Percentiles rank a stretch among this genome's conserved stretches.
These are phyloP conservation scores for Patella ulyssiponensis DNA, from an alignment of 2,888 invertebrate species.

Conservation along the genomic window DNA sequence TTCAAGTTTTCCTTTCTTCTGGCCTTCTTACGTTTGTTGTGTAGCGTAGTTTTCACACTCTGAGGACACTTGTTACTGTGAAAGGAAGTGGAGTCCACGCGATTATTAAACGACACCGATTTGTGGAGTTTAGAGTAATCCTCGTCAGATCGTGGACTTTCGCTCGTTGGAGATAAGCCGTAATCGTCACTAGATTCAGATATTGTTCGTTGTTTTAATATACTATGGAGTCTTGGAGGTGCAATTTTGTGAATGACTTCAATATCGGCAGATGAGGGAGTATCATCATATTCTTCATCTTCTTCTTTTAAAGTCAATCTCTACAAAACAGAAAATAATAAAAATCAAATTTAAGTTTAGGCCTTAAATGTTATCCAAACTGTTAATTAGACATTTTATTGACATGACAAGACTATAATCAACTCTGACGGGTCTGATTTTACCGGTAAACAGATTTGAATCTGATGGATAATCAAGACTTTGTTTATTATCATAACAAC, in stretches of 20 bases:
- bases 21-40: constrained; percentile 62
- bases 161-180: constrained; percentile 18
- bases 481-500: too few species aligned
- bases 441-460: too few species aligned
- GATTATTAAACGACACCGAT: constrained; percentile 68
- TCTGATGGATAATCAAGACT: too few species aligned
- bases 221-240: constrained; percentile 59
- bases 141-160: constrained; percentile 36
- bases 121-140: constrained; percentile 44
- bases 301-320: constrained; percentile 36
- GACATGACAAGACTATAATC: too few species aligned
- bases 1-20: constrained; percentile 64
- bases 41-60: constrained; percentile 65
- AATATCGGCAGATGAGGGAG: constrained; percentile 58
- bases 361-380: too few species aligned
- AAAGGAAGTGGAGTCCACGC: constrained; percentile 65
- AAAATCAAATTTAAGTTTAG: background rate
- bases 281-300: constrained; percentile 43
- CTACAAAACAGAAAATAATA: background rate
- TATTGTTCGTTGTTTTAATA: constrained; percentile 72
- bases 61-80: constrained; percentile 62
- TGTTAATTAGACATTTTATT: too few species aligned
- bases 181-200: constrained; percentile 75
- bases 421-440: too few species aligned
- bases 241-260: constrained; percentile 59